These are phyloP conservation scores for Athalia circularis DNA, from an alignment of 2,888 invertebrate species.

Conservation along the genomic window DNA sequence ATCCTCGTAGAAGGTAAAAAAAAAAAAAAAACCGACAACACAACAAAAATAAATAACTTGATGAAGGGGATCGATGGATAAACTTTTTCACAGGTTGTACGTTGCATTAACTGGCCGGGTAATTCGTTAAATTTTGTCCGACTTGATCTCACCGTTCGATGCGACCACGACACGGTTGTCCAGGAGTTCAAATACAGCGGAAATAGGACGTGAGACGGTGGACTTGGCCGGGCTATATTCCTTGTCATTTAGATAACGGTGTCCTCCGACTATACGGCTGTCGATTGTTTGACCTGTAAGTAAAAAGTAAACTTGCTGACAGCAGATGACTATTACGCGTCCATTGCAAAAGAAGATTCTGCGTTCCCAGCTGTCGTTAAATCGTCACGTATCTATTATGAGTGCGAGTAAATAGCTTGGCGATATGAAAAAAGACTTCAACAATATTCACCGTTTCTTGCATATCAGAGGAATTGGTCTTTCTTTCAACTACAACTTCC, in stretches of 20 bases:
- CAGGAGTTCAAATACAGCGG: conserved; percentile 19
- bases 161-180: conserved; percentile 40
- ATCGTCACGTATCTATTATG: neutral
- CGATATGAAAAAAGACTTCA: neutral
- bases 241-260: conserved; percentile 41
- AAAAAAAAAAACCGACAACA: neutral
- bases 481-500: too few species aligned
- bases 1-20: neutral
- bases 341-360: neutral
- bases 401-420: neutral
- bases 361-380: conserved; percentile 23
- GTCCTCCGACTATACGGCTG: conserved; percentile 19
- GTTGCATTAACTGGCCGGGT: neutral
- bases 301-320: conserved; percentile 31
- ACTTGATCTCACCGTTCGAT: neutral
- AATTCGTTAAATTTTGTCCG: conserved; percentile 8
- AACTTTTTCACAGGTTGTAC: neutral
- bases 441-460: conserved; percentile 16
- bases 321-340: conserved; percentile 35
- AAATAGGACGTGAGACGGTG: conserved; percentile 37
- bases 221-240: conserved; percentile 20
- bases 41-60: neutral
- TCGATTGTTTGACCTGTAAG: conserved; percentile 32
- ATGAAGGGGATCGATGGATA: too few species aligned
- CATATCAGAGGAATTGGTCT: too few species aligned